phyloP scores from a whole-genome alignment of 2,113 vertebrate species.

The Polypterus senegalus region DNA sequence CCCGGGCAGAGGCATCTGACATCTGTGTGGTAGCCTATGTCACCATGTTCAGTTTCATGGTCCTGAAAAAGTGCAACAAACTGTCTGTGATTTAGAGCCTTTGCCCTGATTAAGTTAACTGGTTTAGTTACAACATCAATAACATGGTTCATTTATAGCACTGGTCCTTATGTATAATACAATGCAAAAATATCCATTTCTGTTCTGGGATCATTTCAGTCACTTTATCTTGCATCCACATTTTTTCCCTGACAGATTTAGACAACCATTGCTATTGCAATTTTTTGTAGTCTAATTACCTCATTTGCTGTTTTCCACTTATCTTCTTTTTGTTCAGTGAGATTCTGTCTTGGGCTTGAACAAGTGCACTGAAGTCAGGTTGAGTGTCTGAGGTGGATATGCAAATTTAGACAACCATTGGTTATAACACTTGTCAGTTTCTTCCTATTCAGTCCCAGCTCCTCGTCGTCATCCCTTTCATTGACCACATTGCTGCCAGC shows the following conservation, averaged over 20 bases:
- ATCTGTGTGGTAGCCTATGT: constrained; percentile 17
- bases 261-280: too few species aligned
- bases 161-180: too few species aligned
- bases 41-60: constrained; percentile 15
- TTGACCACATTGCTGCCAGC: too few species aligned
- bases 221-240: too few species aligned
- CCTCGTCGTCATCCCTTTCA: too few species aligned
- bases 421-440: too few species aligned
- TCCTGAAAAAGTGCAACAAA: constrained; percentile 22
- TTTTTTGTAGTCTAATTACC: too few species aligned
- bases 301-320: constrained; percentile 1
- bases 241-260: too few species aligned
- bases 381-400: constrained; percentile 1
- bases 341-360: constrained; percentile 16
- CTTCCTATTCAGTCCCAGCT: too few species aligned
- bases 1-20: constrained; percentile 19
- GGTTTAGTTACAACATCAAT: constrained; percentile 19
- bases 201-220: too few species aligned
- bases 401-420: not conserved
- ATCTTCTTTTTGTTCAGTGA: constrained; percentile 7
- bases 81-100: constrained; percentile 23
- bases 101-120: constrained; percentile 18
- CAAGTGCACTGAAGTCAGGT: constrained; percentile 13
- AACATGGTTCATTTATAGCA: constrained; percentile 5
- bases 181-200: too few species aligned